phyloP scores from a whole-genome alignment of 2,113 vertebrate genomes.

The Gavia stellata region DNA sequence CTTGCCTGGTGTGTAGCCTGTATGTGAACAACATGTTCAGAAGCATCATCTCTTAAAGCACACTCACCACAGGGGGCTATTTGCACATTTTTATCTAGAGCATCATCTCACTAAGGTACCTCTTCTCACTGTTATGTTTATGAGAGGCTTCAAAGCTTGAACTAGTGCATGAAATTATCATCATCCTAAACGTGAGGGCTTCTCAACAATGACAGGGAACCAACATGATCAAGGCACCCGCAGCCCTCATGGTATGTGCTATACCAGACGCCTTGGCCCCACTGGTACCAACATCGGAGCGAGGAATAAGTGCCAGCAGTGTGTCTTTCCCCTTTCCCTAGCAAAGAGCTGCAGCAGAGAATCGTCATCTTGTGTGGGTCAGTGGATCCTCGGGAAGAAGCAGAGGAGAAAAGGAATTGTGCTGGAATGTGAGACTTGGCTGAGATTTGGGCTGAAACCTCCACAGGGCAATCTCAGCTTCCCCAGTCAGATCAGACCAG shows the following conservation, averaged over 20 bases:
- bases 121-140: neutral
- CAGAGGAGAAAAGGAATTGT: neutral
- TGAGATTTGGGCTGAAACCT: neutral
- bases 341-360: neutral
- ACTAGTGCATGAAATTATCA: neutral
- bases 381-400: neutral
- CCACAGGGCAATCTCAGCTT: neutral
- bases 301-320: neutral
- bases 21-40: neutral
- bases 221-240: rapidly evolving
- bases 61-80: neutral
- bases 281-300: neutral
- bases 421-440: neutral
- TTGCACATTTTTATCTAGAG: neutral
- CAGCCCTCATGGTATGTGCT: rapidly evolving
- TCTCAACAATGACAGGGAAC: neutral
- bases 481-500: neutral
- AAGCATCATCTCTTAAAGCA: neutral
- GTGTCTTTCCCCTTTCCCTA: neutral
- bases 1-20: neutral
- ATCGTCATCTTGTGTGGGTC: neutral
- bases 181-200: neutral
- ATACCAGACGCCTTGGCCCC: neutral
- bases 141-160: neutral
- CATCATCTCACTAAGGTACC: neutral